phyloP scores from a whole-genome alignment of 2,797 vertebrate species.

The Pseudochromis fuscus region DNA sequence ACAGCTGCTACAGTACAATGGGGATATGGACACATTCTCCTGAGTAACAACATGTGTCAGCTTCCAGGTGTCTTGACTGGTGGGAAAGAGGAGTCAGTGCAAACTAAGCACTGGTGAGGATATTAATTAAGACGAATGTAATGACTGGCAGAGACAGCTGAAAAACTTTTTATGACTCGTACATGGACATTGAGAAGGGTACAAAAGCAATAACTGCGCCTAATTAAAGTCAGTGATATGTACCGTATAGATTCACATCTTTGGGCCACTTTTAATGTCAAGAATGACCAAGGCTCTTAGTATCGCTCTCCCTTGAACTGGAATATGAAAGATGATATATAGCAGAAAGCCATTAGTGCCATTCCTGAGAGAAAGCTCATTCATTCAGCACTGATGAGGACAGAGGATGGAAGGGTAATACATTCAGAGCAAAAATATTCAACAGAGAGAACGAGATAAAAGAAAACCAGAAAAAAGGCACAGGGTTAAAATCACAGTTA shows the following conservation, averaged over 20 bases:
- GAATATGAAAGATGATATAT: conserved; percentile 58
- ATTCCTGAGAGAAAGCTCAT: conserved; percentile 53
- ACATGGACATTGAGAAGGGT: not conserved
- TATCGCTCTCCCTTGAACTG: conserved; percentile 39
- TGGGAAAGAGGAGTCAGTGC: not conserved
- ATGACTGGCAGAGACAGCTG: conserved; percentile 9
- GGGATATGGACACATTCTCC: conserved; percentile 33
- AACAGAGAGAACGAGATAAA: conserved; percentile 34
- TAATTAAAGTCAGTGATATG: conserved; percentile 11
- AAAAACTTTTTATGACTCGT: not conserved
- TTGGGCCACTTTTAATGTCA: conserved; percentile 35
- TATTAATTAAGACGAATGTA: conserved; percentile 4
- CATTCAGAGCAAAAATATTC: conserved; percentile 22
- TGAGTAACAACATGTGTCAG: conserved; percentile 7
- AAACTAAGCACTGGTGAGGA: conserved; percentile 5
- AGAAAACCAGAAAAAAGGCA: conserved; percentile 28
- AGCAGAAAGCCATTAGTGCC: conserved; percentile 52
- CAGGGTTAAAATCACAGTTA: conserved; percentile 20
- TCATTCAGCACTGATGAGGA: conserved; percentile 55
- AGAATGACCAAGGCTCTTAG: conserved; percentile 30
- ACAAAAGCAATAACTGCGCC: conserved; percentile 6
- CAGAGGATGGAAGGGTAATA: conserved; percentile 37
- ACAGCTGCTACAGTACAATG: conserved; percentile 57
- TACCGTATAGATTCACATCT: conserved; percentile 13
- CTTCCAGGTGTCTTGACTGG: conserved; percentile 15